phyloP scores from a whole-genome alignment of 2,888 invertebrate species.

The Calliphora vomitoria region DNA sequence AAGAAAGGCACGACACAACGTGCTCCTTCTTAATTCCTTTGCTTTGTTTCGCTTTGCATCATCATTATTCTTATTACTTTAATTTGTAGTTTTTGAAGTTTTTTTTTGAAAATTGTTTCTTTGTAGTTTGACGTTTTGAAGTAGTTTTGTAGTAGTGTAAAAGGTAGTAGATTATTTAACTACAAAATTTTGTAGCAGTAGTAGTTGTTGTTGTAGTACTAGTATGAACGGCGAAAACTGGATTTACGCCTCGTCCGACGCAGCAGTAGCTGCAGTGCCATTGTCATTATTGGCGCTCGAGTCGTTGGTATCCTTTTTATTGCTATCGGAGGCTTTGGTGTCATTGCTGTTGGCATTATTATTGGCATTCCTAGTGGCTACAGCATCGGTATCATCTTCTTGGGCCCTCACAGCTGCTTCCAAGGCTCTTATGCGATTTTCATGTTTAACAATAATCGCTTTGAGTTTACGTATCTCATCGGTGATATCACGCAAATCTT shows the following conservation, averaged over 20 bases:
- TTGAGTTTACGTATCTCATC: slow-evolving; percentile 96
- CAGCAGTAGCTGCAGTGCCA: slow-evolving; percentile 74
- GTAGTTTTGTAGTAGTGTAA: slow-evolving; percentile 60
- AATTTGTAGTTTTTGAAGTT: slow-evolving; percentile 36
- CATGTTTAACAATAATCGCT: slow-evolving; percentile 97
- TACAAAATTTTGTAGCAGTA: slow-evolving; percentile 55
- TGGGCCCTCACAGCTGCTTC: slow-evolving; percentile 82
- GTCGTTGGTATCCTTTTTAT: slow-evolving; percentile 75
- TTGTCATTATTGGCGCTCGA: slow-evolving; percentile 75
- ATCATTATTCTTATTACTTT: slow-evolving; percentile 36
- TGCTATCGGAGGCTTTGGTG: slow-evolving; percentile 75
- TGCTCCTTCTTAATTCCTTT: background rate
- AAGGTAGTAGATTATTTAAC: slow-evolving; percentile 47
- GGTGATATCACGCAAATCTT: slow-evolving; percentile 91
- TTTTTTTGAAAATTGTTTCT: slow-evolving; percentile 32
- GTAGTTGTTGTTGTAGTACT: slow-evolving; percentile 30
- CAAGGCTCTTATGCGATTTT: slow-evolving; percentile 87
- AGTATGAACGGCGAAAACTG: slow-evolving; percentile 8
- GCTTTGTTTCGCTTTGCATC: slow-evolving; percentile 3
- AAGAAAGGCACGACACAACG: slow-evolving; percentile 37
- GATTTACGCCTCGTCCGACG: slow-evolving; percentile 81
- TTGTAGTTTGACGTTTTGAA: slow-evolving; percentile 56
- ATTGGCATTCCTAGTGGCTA: slow-evolving; percentile 77
- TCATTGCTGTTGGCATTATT: slow-evolving; percentile 76
- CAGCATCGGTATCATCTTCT: slow-evolving; percentile 80